Base-by-base conservation (phyloP, 2,113 vertebrate species). In the Barbus barbus region DNA sequence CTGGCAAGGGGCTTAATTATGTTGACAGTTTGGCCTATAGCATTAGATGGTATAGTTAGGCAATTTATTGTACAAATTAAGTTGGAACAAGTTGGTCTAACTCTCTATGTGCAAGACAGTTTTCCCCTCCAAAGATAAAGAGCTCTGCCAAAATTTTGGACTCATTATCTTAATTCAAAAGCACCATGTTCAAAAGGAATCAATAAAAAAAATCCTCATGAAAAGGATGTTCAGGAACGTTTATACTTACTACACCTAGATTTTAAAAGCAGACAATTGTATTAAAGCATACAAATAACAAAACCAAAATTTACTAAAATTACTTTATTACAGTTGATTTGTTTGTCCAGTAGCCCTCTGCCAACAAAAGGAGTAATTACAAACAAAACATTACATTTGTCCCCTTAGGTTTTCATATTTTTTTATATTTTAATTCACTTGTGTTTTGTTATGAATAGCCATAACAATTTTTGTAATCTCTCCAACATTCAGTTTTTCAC, bases 311-410 rank as follows among this genome's bases (percentile, higher is more conserved):
- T 93, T 98, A 99, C 96, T 98, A 98, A 98, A 98, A 98, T 98
- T 97, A 98, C 96, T 99, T 99, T 98, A 98, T 98, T 98, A 98
- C 98, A 99, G 96, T 96, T 97, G 95, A 97, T 97, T 82, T 97
- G 95, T 96, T 96, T 93, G 92, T 96, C 97, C 97, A 97, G 97
- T 94, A 94, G 95, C 97, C 97, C 96, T 97, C 97, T 97, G 96
- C 96, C 96, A 94, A 97, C 92, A 91, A 96, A 98, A 97, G 96
- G 95, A 97, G 92, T 97, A 97, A 97, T 98, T 98, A 98, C 97
- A 99, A 98, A 98, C 97, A 97, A 97, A 98, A 98, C 97, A 96
- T 97, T 96, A 98, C 96, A 97, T 97, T 95, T 95, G 95, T 95
- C 33, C 33, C 33, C 33, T 95, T 94, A 90, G 90, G 87, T 63